Base-by-base conservation (phyloP, 2,797 vertebrate genomes). In the Karalla daura region DNA sequence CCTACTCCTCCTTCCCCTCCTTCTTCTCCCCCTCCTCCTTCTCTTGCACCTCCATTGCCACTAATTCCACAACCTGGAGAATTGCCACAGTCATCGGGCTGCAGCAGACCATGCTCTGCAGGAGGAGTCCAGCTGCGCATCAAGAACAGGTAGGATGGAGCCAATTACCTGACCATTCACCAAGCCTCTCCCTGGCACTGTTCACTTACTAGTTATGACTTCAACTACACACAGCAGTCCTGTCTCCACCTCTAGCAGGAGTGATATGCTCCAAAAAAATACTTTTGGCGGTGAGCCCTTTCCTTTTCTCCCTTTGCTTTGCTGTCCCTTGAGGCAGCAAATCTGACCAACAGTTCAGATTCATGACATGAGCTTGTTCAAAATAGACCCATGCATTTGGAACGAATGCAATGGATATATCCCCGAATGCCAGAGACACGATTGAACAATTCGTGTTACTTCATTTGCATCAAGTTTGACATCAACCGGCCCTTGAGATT, bases 111-210 rank as follows among this genome's bases (percentile, higher is more conserved):
- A 53, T 65, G 78, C 52, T 79, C 82, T 12, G 63, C 78, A 14
- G 76, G 74, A 45, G 74, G 45, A 14, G 86, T 88, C 58, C 80
- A 84, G 5, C 72, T 90, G 5, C 81, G 85, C 68, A 81, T 75
- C 79, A 88, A 64, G 50, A 88, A 82, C 84, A 80, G 82, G 89
- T 91, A 71, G 54, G 71, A 45, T 9, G 32, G 3, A 14, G 5
- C 3, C 3, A 1, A 36, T 15, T 15, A 6, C 6, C 14, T 10
- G 24, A 24, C 24, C 5, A 4, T 1, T 18, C 2, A 2, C 8
- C 24, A 8, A 25, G 33, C 18, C 8, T 30, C 7, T 23, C 18
- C 20, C 12, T 39, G 10, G n/a, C 44, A 49, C 12, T 14, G 23
- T 15, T 6, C n/a, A 41, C 27, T 18, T 30, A 17, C 56, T 13